phyloP scores from a whole-genome alignment of 2,888 invertebrate species.

The Lissocephala sabroskyi region DNA sequence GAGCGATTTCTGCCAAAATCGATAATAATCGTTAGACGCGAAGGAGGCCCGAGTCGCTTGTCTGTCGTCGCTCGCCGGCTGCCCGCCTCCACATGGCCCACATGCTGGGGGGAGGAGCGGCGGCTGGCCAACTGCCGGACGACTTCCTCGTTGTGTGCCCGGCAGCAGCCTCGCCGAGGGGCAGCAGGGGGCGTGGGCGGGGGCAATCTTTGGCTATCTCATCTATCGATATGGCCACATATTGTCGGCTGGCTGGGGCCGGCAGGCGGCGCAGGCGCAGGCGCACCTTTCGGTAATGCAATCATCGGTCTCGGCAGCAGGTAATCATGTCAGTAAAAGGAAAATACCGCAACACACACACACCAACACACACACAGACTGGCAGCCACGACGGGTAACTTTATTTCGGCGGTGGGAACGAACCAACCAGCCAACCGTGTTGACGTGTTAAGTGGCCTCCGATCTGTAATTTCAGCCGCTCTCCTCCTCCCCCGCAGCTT shows the following conservation, averaged over 20 bases:
- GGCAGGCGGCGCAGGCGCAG: too few relatives aligned
- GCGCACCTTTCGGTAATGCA: not conserved
- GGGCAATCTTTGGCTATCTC: conserved; percentile 10
- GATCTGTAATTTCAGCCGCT: not conserved
- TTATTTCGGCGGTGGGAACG: conserved; percentile 8
- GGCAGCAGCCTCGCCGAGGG: conserved; percentile 1
- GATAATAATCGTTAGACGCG: conserved; percentile 46
- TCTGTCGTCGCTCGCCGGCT: not conserved
- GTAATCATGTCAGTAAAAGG: conserved; percentile 54
- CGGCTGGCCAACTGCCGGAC: conserved; percentile 3
- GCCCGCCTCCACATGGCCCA: not conserved
- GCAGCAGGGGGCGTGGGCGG: too few relatives aligned
- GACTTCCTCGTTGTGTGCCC: not conserved
- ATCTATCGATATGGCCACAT: conserved; percentile 13
- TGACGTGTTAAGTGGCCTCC: conserved; percentile 57
- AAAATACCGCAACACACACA: conserved; percentile 28
- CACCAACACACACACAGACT: not conserved
- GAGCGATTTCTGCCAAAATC: conserved; percentile 57
- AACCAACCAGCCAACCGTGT: conserved; percentile 25
- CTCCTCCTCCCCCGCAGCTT: too few relatives aligned
- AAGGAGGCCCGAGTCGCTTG: not conserved
- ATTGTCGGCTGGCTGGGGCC: too few relatives aligned
- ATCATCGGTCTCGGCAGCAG: conserved; percentile 20
- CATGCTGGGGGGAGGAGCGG: not conserved
- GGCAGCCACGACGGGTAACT: not conserved